These are phyloP conservation scores for Aurelia aurita DNA, from an alignment of 30 jellyfish, hydroid and myxozoan genomes.

Conservation along the genomic window DNA sequence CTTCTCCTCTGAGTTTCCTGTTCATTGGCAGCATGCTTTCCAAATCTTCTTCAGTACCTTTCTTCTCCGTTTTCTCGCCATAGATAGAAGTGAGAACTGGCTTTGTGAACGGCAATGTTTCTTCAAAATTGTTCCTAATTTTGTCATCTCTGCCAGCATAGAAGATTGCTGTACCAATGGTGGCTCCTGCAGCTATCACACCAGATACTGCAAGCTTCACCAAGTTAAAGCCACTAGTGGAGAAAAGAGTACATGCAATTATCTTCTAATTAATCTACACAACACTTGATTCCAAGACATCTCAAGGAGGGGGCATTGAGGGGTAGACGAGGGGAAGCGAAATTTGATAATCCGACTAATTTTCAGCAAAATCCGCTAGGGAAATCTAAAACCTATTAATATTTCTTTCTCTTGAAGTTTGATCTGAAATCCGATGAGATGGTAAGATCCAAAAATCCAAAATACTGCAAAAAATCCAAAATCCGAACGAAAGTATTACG, in stretches of 20 bases:
- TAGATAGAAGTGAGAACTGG: constrained; percentile 25
- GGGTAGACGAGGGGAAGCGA: too few species aligned
- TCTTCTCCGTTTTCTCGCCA: constrained; percentile 21
- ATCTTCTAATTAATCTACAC: not conserved
- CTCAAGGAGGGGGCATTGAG: too few species aligned
- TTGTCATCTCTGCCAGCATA: constrained; percentile 72
- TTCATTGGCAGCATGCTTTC: constrained; percentile 22
- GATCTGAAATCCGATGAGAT: too few species aligned
- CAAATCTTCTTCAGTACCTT: not conserved
- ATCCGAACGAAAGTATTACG: too few species aligned
- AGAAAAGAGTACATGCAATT: not conserved
- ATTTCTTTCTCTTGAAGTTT: too few species aligned
- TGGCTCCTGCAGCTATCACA: constrained; percentile 44
- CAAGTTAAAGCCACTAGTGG: constrained; percentile 13
- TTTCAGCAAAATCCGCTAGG: too few species aligned
- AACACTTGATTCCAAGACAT: not conserved
- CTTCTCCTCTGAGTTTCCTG: too few species aligned
- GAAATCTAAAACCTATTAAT: too few species aligned
- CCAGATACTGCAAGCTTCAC: constrained; percentile 45
- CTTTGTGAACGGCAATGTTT: constrained; percentile 27
- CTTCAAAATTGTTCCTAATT: constrained; percentile 43
- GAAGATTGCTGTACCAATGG: constrained; percentile 38
- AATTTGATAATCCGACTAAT: too few species aligned
- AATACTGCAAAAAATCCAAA: too few species aligned
- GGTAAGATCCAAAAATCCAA: too few species aligned